Evolutionary conservation across 2,797 vertebrate species (phyloP), one percentile per base, ranked within the genome.

Genomic region (Myotis findleyi): DNA sequence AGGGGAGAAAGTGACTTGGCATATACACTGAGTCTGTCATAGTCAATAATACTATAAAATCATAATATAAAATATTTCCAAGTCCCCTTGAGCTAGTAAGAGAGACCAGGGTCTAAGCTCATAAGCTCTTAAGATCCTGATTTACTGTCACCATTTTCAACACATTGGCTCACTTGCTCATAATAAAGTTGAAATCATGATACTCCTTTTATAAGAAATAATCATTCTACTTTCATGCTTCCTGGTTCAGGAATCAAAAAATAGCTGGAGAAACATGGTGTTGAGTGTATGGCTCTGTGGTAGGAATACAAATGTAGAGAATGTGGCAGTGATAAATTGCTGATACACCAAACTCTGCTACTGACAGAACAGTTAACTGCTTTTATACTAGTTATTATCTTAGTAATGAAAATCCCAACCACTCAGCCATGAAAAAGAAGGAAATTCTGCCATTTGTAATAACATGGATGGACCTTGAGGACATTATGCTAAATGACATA

Each of bases 171-270:
- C 71, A 51, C 92, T 95, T 96, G 93, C 57, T 93, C 85, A 86
- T 93, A 97, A 93, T 88, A 93, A 95, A 94, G 41, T 88, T 90
- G 86, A 96, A 97, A 95, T 96, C 89, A 92, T 95, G 66, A 93
- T 96, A 82, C 23, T 94, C 49, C 72, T 96, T 96, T 94, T 85
- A 62, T 86, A 95, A 93, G 69, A 95, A 95, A 87, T 59, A 93
- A 38, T 85, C 93, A 87, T 77, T 95, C 68, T 83, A 79, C 49
- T 92, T 96, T 93, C 77, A 88, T 59, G 68, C 80, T 80, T 95
- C 72, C 83, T 89, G 33, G 76, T 82, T 95, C 73, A 87, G 27
- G 59, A 95, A 89, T 93, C 47, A 89, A 95, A 95, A 95, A 91
- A 69, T 12, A 93, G 27, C 33, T 89, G 53, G 21, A 87, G 71